These are phyloP conservation scores for Psittacula echo DNA, from an alignment of 2,797 vertebrate genomes.

Conservation along the genomic window DNA sequence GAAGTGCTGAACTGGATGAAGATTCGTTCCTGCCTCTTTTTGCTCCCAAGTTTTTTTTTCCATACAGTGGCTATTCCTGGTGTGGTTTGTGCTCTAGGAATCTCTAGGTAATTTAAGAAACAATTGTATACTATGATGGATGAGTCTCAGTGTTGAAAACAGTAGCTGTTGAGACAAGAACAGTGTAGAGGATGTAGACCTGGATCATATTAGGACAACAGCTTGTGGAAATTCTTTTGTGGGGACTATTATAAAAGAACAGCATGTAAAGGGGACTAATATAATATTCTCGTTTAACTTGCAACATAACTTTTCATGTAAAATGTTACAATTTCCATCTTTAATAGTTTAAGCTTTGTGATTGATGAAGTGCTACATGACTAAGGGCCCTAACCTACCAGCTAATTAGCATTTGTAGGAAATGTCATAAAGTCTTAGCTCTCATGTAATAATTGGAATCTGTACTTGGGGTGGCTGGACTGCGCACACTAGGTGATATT, in stretches of 20 bases:
- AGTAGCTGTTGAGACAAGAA: conserved; percentile 14
- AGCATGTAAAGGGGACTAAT: neutral
- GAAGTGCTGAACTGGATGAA: neutral
- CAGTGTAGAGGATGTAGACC: neutral
- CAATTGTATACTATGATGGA: neutral
- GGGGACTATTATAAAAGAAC: conserved; percentile 15
- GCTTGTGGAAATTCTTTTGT: conserved; percentile 45
- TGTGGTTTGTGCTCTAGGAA: neutral
- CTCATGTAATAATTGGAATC: conserved; percentile 54
- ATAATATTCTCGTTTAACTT: conserved; percentile 11
- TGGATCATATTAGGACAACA: conserved; percentile 53
- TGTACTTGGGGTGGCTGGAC: neutral
- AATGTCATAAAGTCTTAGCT: conserved; percentile 71
- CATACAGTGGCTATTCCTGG: neutral
- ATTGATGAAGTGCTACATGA: conserved; percentile 74
- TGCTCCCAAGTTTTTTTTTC: neutral
- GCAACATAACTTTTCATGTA: conserved; percentile 26
- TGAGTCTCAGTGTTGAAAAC: neutral
- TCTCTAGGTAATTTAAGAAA: neutral
- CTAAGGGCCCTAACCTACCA: conserved; percentile 49
- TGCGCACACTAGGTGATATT: neutral
- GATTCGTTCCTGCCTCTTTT: neutral
- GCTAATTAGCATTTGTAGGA: conserved; percentile 72
- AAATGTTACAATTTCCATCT: conserved; percentile 58
- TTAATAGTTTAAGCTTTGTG: conserved; percentile 62